Evolutionary conservation across 2,888 invertebrate species (phyloP).

Genomic region (Hydrotaea diabolus): DNA sequence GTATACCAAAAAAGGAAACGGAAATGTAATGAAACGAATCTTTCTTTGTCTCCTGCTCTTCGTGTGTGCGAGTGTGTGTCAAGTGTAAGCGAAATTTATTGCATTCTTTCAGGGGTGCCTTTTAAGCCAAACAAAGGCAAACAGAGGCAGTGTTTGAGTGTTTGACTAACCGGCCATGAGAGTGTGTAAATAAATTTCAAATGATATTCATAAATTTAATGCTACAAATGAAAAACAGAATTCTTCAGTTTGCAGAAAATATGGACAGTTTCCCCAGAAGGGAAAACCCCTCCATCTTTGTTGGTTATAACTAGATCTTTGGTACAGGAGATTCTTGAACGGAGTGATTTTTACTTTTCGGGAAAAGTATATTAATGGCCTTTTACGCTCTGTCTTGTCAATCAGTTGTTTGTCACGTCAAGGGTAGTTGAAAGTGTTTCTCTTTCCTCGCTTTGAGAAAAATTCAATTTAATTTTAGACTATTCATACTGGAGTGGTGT

Average conservation of each 20-base stretch:
- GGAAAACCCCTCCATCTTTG: too few relatives aligned
- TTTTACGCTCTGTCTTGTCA: too few relatives aligned
- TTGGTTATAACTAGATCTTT: too few relatives aligned
- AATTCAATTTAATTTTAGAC: too few relatives aligned
- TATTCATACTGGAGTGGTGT: too few relatives aligned
- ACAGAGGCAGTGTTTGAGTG: neutral
- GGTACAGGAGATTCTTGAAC: too few relatives aligned
- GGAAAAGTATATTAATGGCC: too few relatives aligned
- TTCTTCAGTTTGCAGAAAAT: neutral
- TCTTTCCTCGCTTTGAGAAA: too few relatives aligned
- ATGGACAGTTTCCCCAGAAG: too few relatives aligned
- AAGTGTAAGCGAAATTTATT: conserved; percentile 44
- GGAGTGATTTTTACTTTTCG: too few relatives aligned
- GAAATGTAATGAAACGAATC: conserved; percentile 32
- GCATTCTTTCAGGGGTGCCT: conserved; percentile 20
- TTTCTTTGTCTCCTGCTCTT: neutral
- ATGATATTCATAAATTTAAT: conserved; percentile 4
- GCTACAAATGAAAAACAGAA: neutral
- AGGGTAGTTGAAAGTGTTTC: too few relatives aligned
- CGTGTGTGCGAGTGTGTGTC: neutral
- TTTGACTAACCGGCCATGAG: neutral
- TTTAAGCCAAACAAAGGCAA: neutral
- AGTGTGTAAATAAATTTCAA: neutral
- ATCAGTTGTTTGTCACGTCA: too few relatives aligned
- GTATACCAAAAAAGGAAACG: neutral